These are phyloP conservation scores for Drosophila meridiana DNA, from an alignment of 2,888 invertebrate genomes.

Conservation along the genomic window DNA sequence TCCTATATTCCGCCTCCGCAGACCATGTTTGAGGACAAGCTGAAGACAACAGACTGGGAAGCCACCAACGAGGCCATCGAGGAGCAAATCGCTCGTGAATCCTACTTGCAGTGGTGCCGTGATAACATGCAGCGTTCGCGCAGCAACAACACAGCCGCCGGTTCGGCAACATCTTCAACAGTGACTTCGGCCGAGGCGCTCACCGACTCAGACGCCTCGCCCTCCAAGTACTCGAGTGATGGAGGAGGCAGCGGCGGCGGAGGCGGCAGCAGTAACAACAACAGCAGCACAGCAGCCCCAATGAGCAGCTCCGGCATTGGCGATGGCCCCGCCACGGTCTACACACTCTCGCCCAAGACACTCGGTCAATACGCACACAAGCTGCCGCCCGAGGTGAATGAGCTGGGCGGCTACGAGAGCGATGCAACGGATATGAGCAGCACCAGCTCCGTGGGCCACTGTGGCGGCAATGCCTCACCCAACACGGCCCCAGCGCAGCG, in stretches of 20 bases:
- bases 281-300: conserved; percentile 34
- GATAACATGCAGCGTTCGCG: conserved; percentile 87
- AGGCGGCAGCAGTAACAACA: conserved; percentile 33
- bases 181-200: conserved; percentile 82
- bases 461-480: conserved; percentile 74
- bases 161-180: conserved; percentile 80
- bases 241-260: conserved; percentile 47
- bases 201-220: conserved; percentile 81
- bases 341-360: conserved; percentile 70
- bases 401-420: conserved; percentile 78
- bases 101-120: conserved; percentile 92
- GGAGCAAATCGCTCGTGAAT: conserved; percentile 94
- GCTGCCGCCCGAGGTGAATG: conserved; percentile 65
- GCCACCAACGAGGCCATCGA: conserved; percentile 96
- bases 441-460: conserved; percentile 82
- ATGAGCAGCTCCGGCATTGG: conserved; percentile 40
- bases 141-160: conserved; percentile 62
- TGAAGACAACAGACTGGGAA: conserved; percentile 95
- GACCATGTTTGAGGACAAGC: conserved; percentile 96
- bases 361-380: conserved; percentile 69
- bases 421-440: conserved; percentile 85
- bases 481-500: conserved; percentile 61
- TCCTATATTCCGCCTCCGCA: conserved; percentile 73
- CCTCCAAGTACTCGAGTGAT: conserved; percentile 77
- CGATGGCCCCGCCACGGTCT: conserved; percentile 39